These are phyloP conservation scores for Dryococelus australis DNA, from an alignment of 2,888 invertebrate species.

Conservation along the genomic window DNA sequence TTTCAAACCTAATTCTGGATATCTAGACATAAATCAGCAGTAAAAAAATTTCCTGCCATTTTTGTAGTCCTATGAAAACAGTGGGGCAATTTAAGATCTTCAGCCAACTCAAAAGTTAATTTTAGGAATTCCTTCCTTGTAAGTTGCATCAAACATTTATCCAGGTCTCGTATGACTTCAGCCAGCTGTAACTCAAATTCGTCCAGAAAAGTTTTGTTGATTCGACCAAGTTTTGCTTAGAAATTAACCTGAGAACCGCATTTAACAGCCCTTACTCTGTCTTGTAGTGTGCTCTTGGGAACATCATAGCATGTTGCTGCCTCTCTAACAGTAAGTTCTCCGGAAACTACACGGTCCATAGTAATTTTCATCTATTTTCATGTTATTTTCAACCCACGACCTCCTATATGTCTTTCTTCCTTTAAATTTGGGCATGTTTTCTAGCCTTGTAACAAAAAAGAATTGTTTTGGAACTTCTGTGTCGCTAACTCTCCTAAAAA, in stretches of 20 bases:
- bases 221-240: not conserved
- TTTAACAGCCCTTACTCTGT: too few species aligned
- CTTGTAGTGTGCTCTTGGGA: too few species aligned
- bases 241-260: too few species aligned
- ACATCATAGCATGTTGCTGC: too few species aligned
- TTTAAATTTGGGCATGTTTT: not conserved
- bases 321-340: too few species aligned
- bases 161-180: slow-evolving; percentile 35
- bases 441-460: not conserved
- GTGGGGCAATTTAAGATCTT: slow-evolving; percentile 42
- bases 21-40: too few species aligned
- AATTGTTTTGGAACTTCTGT: not conserved
- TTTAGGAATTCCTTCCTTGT: slow-evolving; percentile 40
- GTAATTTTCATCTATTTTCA: too few species aligned
- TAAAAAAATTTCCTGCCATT: slow-evolving; percentile 45
- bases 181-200: slow-evolving; percentile 13
- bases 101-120: slow-evolving; percentile 44
- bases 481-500: not conserved
- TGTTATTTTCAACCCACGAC: not conserved
- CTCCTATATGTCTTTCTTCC: not conserved
- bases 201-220: too few species aligned
- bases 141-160: slow-evolving; percentile 35
- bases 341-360: too few species aligned
- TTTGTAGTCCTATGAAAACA: slow-evolving; percentile 44
- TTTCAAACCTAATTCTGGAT: slow-evolving; percentile 34